A percentile compares a stretch with the other conserved stretches of the same genome.
These are phyloP conservation scores for Dasysyrphus tricinctus DNA, from an alignment of 2,888 invertebrate genomes.

Conservation along the genomic window DNA sequence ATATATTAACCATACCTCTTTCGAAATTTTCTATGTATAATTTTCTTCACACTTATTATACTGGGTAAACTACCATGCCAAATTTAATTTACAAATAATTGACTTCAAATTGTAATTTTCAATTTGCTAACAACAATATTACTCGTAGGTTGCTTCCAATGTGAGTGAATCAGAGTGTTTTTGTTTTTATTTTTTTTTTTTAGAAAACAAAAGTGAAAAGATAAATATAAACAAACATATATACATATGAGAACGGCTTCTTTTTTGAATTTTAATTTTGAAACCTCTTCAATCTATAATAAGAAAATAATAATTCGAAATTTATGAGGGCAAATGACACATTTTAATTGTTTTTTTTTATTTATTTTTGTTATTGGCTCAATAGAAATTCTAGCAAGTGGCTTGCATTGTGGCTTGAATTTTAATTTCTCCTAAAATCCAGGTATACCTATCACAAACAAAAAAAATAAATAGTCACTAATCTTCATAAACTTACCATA, in stretches of 20 bases:
- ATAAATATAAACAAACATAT: background rate
- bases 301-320: constrained; percentile 15
- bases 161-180: constrained; percentile 24
- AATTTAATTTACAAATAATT: constrained; percentile 47
- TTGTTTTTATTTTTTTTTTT: constrained; percentile 15
- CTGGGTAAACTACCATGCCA: background rate
- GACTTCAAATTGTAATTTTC: constrained; percentile 28
- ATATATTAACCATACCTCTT: constrained; percentile 19
- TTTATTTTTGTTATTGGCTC: background rate
- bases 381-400: constrained; percentile 25
- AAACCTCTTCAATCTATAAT: constrained; percentile 10
- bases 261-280: constrained; percentile 7
- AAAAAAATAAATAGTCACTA: too few species aligned
- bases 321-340: constrained; percentile 40
- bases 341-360: constrained; percentile 16
- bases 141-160: background rate
- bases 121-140: constrained; percentile 13
- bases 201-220: constrained; percentile 50
- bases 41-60: constrained; percentile 32
- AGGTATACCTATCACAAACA: too few species aligned
- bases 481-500: constrained; percentile 54
- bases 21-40: constrained; percentile 36
- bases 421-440: background rate
- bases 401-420: constrained; percentile 2
- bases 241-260: constrained; percentile 6